Evolutionary conservation across 2,113 vertebrate species (phyloP), one percentile per base, ranked within the genome.

Genomic region (Poeciliopsis turrubarensis): DNA sequence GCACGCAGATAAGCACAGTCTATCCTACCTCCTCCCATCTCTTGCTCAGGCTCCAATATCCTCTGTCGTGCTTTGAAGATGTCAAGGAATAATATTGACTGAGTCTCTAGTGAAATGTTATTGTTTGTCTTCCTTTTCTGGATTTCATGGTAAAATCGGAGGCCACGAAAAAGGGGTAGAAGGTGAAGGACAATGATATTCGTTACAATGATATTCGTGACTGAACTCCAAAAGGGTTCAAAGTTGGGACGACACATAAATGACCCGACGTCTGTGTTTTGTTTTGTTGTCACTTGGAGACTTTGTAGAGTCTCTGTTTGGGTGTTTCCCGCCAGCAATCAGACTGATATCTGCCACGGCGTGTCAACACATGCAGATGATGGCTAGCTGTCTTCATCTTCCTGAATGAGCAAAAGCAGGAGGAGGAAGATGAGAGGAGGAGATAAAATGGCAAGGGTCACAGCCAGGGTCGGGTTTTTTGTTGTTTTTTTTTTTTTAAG

Each of bases 41-140:
- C 75, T 76, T 29, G 76, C 77, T 83, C 66, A 1, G 82, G 81
- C 80, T 89, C 90, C 81, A 90, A 89, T 91, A 87, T 91, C 91
- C 87, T 89, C 78, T 82, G 72, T 81, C 77, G 57, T 51, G 66
- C 90, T 91, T 92, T 94, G 91, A 93, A 93, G 92, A 93, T 78
- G 76, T 77, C 51, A 27, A 85, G 86, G 72, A 92, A 92, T 91
- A 89, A 93, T 92, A 93, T 91, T 86, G 92, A 92, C 87, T 47
- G 81, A 91, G 91, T 90, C 89, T 87, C 85, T 73, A 77, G 79
- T 91, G 83, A 93, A 87, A 92, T 89, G 87, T 88, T 93, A 89
- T 91, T 93, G 89, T 82, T 82, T 89, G 93, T 94, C 90, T 91
- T 78, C 72, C 73, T 89, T 85, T n/a, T 87, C 83, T 75, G 85